Conservation (phyloP, 2,888 invertebrate genomes). For the Zelleria hepariella region DNA sequence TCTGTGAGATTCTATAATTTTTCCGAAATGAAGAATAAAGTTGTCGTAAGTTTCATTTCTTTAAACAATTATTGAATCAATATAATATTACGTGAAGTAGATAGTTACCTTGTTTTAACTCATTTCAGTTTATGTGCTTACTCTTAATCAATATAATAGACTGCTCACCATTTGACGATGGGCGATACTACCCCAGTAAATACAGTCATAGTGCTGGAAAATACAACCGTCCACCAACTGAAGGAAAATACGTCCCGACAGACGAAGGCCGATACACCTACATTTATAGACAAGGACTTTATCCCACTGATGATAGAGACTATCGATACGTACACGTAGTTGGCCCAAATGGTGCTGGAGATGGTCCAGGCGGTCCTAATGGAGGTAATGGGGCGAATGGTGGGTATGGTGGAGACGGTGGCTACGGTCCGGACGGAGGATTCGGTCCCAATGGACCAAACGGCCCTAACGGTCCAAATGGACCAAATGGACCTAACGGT, state of each 20-base stretch:
- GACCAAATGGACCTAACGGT: constrained; percentile 21
- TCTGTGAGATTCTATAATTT: constrained; percentile 4
- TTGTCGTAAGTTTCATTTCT: constrained; percentile 48
- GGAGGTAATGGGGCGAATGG: constrained; percentile 28
- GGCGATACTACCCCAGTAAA: constrained; percentile 45
- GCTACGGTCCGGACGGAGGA: constrained; percentile 12
- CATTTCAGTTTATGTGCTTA: background rate
- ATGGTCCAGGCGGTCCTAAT: constrained; percentile 22
- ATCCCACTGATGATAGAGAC: constrained; percentile 52
- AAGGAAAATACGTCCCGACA: constrained; percentile 69
- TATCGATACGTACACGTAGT: constrained; percentile 63
- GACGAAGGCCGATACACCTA: constrained; percentile 69
- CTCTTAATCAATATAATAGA: constrained; percentile 16
- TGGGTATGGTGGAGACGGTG: constrained; percentile 22
- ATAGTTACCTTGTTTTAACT: background rate
- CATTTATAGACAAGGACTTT: constrained; percentile 43
- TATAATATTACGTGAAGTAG: no score
- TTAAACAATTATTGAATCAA: no score
- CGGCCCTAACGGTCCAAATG: constrained; percentile 19
- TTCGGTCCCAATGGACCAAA: constrained; percentile 17
- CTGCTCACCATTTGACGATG: constrained; percentile 34
- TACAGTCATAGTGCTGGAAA: constrained; percentile 52
- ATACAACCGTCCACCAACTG: constrained; percentile 49
- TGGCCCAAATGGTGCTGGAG: constrained; percentile 22
- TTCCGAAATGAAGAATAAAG: constrained; percentile 26